Percentiles rank a stretch among this genome's conserved stretches.
These are phyloP conservation scores for Sebastes itinus DNA, from an alignment of 2,797 vertebrate species.

Conservation along the genomic window DNA sequence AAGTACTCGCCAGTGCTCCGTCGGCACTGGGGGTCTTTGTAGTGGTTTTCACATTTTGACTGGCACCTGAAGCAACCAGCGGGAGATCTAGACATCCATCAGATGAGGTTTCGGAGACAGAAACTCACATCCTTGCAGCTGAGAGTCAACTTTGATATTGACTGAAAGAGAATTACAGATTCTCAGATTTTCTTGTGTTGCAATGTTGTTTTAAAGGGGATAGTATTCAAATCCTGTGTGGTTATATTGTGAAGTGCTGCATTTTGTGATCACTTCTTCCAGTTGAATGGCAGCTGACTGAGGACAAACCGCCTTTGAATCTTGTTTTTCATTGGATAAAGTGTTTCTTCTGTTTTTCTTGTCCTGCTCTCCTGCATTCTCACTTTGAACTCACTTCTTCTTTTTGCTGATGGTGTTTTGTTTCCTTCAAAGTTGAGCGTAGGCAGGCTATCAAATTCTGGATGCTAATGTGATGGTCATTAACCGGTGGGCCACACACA, in stretches of 20 bases:
- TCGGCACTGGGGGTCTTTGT: conserved; percentile 47
- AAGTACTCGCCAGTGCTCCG: conserved; percentile 43
- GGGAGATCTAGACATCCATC: conserved; percentile 30
- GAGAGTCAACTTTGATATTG: background rate
- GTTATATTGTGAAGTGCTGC: background rate
- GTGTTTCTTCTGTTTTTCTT: conserved; percentile 51
- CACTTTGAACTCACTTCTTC: conserved; percentile 40
- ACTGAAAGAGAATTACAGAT: conserved; percentile 14
- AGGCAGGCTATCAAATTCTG: conserved; percentile 57
- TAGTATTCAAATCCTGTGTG: background rate
- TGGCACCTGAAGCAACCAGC: conserved; percentile 55
- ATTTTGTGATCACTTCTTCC: conserved; percentile 5
- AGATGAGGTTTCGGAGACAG: conserved; percentile 30
- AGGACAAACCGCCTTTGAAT: conserved; percentile 33
- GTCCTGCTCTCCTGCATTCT: conserved; percentile 26
- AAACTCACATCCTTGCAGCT: conserved; percentile 12
- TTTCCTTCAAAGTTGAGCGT: conserved; percentile 48
- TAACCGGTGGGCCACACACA: conserved; percentile 66
- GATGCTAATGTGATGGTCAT: conserved; percentile 69
- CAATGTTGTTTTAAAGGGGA: background rate
- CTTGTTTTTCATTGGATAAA: conserved; percentile 21
- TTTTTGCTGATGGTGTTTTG: conserved; percentile 28
- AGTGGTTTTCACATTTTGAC: conserved; percentile 57
- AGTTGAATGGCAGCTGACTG: conserved; percentile 4
- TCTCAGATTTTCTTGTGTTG: background rate